Conservation (phyloP, 2,113 vertebrate genomes). For the Microtus ochrogaster region DNA sequence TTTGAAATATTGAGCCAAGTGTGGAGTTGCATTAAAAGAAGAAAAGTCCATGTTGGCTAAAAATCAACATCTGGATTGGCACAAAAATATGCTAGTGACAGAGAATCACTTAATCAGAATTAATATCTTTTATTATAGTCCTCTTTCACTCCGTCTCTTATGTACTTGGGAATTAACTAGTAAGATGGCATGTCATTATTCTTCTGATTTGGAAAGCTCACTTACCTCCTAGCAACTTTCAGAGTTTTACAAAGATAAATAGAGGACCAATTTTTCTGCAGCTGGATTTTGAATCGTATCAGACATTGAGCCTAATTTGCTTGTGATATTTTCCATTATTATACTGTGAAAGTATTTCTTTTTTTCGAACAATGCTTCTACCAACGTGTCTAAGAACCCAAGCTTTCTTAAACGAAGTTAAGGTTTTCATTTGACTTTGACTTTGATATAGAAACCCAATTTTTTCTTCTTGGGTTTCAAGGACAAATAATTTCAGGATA, state of each 20-base stretch:
- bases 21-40: conserved; percentile 25
- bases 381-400: conserved; percentile 30
- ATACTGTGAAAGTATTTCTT: neutral
- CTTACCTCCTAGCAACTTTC: conserved; percentile 33
- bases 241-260: conserved; percentile 29
- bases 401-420: conserved; percentile 5
- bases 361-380: conserved; percentile 29
- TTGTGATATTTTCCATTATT: conserved; percentile 47
- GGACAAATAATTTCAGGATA: neutral
- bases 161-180: neutral
- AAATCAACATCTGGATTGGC: conserved; percentile 56
- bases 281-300: conserved; percentile 36
- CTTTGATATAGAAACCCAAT: conserved; percentile 17
- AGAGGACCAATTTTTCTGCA: neutral
- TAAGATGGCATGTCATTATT: conserved; percentile 1
- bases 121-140: neutral
- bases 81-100: neutral
- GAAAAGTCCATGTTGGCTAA: conserved; percentile 32
- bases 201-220: neutral
- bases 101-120: conserved; percentile 3
- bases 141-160: conserved; percentile 24
- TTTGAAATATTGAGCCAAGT: conserved; percentile 53
- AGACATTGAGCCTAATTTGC: neutral
- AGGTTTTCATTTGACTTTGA: conserved; percentile 41
- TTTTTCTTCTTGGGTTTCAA: neutral